These are phyloP conservation scores for Neoitamus cyanurus DNA, from an alignment of 2,888 invertebrate genomes.

Conservation along the genomic window DNA sequence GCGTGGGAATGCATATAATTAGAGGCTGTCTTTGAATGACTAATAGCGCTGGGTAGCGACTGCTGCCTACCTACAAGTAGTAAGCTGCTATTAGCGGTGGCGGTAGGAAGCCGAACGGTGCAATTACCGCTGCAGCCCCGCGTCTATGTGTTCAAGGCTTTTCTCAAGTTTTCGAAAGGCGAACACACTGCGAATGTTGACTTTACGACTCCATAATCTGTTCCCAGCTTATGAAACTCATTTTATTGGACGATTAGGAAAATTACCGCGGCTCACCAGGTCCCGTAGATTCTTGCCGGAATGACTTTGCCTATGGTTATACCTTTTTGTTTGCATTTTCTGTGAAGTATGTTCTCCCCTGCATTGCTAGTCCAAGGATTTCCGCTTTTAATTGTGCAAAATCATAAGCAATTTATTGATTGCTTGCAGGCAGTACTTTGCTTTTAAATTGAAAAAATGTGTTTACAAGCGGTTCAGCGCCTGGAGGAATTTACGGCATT, in stretches of 20 bases:
- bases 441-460: neutral
- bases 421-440: neutral
- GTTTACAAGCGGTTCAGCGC: neutral
- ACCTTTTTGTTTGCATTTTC: neutral
- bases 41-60: neutral
- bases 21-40: neutral
- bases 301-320: neutral
- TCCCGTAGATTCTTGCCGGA: neutral
- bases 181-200: neutral
- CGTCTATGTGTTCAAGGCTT: neutral
- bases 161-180: constrained; percentile 18
- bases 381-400: neutral
- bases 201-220: neutral
- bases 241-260: neutral
- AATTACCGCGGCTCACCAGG: neutral
- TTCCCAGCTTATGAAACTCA: neutral
- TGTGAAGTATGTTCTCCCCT: neutral
- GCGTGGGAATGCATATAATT: neutral
- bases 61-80: neutral
- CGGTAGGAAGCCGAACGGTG: neutral
- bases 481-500: neutral
- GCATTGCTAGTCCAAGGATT: neutral
- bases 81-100: neutral
- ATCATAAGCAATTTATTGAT: neutral
- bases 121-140: neutral